A percentile compares a stretch with the other conserved stretches of the same genome.
These are phyloP conservation scores for Lepidostoma basale DNA, from an alignment of 1,140 invertebrate genomes.

Conservation along the genomic window DNA sequence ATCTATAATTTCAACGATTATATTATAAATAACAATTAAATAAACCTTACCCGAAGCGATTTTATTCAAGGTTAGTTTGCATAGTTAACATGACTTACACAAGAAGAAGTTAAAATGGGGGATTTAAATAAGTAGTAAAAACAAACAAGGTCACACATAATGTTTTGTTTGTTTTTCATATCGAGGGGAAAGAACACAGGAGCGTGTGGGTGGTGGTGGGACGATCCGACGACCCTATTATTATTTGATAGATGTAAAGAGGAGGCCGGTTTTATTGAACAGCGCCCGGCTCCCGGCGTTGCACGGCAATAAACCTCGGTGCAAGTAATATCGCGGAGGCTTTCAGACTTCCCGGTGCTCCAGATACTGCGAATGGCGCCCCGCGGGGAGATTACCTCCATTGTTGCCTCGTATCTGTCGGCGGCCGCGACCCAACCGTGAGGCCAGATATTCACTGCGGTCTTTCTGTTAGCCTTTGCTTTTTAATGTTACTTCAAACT, in stretches of 20 bases:
- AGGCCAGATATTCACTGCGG: too few species aligned
- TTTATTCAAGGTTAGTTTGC: too few species aligned
- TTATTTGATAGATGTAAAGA: too few species aligned
- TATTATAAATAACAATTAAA: too few species aligned
- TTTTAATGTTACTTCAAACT: too few species aligned
- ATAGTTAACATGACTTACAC: too few species aligned
- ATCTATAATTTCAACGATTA: too few species aligned
- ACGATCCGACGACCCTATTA: too few species aligned
- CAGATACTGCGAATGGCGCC: not conserved
- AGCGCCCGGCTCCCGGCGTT: not conserved
- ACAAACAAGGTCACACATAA: not conserved
- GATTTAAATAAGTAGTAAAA: not conserved
- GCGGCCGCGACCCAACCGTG: not conserved
- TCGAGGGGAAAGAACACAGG: not conserved
- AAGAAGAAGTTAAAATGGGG: too few species aligned
- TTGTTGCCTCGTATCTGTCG: not conserved
- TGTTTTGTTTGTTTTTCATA: not conserved
- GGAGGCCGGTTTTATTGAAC: not conserved
- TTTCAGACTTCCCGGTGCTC: slow-evolving; percentile 1
- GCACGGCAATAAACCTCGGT: not conserved
- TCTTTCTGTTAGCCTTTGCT: too few species aligned
- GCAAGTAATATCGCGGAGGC: not conserved
- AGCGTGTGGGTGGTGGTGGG: not conserved
- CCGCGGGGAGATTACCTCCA: not conserved
- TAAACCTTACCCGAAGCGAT: too few species aligned